Conservation (phyloP, 2,113 vertebrate species). For the Entomyzon cyanotis region DNA sequence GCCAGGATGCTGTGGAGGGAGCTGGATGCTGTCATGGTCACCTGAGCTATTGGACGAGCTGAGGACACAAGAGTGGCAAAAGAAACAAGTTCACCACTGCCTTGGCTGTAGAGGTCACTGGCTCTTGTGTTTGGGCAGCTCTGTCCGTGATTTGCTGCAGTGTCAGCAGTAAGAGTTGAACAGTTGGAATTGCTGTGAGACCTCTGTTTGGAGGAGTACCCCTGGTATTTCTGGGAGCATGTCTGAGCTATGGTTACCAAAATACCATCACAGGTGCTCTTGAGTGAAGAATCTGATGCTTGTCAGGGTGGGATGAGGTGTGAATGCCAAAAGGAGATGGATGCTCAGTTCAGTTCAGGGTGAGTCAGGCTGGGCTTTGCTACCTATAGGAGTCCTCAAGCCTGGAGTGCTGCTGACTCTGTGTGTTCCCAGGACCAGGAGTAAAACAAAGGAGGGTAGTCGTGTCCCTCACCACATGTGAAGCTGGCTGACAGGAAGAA, state of each 20-base stretch:
- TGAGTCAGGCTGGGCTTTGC: background rate
- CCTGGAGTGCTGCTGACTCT: background rate
- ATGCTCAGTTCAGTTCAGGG: background rate
- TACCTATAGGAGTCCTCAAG: background rate
- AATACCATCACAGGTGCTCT: background rate
- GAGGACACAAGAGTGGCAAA: rapidly evolving
- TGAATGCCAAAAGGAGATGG: background rate
- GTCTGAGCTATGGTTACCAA: background rate
- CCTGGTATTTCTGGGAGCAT: background rate
- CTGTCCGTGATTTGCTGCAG: background rate
- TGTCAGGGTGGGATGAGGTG: background rate
- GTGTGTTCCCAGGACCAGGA: background rate
- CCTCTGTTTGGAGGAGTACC: background rate
- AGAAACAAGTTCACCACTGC: background rate
- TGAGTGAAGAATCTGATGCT: background rate
- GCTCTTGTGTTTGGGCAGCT: background rate
- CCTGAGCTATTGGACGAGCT: background rate
- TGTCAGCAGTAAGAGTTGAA: background rate
- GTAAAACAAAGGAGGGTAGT: rapidly evolving
- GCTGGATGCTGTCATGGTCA: background rate
- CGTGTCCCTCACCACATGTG: too few species aligned
- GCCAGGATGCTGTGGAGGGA: background rate
- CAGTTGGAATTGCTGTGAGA: background rate
- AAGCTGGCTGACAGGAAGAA: background rate
- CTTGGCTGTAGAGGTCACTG: background rate